These are phyloP conservation scores for Drosophila mayaguana DNA, from an alignment of 2,888 invertebrate genomes.

Conservation along the genomic window DNA sequence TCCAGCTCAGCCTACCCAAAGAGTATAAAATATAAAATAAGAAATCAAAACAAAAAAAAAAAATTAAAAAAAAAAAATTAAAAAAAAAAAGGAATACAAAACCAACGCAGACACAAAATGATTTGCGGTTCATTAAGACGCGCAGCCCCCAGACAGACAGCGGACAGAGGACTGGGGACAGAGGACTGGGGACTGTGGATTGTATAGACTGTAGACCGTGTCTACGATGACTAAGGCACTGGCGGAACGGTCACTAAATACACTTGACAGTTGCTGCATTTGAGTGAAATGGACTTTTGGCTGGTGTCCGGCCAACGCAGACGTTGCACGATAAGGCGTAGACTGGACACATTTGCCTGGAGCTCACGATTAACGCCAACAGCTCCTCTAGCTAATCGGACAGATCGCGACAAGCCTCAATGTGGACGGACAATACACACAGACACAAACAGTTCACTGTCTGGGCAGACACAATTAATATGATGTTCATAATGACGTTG, in stretches of 20 bases:
- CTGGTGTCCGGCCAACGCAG: constrained; percentile 57
- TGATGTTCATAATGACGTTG: constrained; percentile 22
- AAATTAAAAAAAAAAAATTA: not conserved
- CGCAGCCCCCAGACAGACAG: constrained; percentile 51
- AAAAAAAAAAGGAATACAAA: constrained; percentile 14
- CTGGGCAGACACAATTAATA: constrained; percentile 34
- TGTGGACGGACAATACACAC: constrained; percentile 1
- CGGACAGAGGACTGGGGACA: constrained; percentile 22
- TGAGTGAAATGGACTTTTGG: constrained; percentile 50
- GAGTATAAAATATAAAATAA: not conserved
- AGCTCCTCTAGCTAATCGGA: constrained; percentile 53
- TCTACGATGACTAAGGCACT: constrained; percentile 68
- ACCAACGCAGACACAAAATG: constrained; percentile 76
- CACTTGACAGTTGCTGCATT: constrained; percentile 60
- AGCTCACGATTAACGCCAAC: constrained; percentile 50
- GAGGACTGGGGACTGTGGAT: not conserved
- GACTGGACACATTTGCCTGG: constrained; percentile 44
- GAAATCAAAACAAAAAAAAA: constrained; percentile 15
- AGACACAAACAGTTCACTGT: constrained; percentile 3
- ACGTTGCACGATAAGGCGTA: constrained; percentile 46
- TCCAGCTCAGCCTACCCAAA: constrained; percentile 43
- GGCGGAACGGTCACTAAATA: constrained; percentile 39
- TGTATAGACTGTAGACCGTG: not conserved
- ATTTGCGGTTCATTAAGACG: constrained; percentile 82
- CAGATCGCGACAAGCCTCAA: constrained; percentile 50